These are phyloP conservation scores for Cricetomys ansorgei DNA, from an alignment of 2,113 vertebrate species.

Conservation along the genomic window DNA sequence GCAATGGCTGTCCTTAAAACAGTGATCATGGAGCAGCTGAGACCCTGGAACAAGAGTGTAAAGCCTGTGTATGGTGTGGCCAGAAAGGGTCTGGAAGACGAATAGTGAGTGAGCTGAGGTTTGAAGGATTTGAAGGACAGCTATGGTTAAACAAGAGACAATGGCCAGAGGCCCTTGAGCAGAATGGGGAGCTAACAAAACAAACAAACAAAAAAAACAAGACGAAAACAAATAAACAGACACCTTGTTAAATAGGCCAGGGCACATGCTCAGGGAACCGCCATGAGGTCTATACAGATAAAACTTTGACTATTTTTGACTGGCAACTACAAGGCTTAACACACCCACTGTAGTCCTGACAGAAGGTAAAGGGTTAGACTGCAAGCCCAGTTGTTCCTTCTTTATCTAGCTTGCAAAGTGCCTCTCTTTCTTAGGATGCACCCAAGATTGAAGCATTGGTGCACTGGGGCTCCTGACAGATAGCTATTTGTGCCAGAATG, in stretches of 20 bases:
- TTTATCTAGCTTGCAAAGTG: not conserved
- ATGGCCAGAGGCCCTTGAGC: not conserved
- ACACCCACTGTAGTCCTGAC: rapidly evolving
- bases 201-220: not conserved
- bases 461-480: not conserved
- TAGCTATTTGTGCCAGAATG: not conserved
- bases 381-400: not conserved
- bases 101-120: not conserved
- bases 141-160: no score
- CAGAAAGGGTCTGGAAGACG: not conserved
- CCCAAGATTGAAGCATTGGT: not conserved
- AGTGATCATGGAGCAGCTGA: no score
- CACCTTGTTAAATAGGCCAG: rapidly evolving
- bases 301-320: rapidly evolving
- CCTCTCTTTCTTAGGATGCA: not conserved
- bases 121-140: not conserved
- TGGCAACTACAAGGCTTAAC: not conserved
- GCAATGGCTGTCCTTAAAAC: not conserved
- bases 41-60: rapidly evolving
- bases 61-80: rapidly evolving
- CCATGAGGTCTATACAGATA: rapidly evolving
- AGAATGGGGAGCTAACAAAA: rapidly evolving
- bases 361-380: not conserved
- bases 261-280: not conserved
- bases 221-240: not conserved